Evolutionary conservation across 2,113 vertebrate species (phyloP), one percentile per base, ranked within the genome.

Genomic region (Catharus minimus): DNA sequence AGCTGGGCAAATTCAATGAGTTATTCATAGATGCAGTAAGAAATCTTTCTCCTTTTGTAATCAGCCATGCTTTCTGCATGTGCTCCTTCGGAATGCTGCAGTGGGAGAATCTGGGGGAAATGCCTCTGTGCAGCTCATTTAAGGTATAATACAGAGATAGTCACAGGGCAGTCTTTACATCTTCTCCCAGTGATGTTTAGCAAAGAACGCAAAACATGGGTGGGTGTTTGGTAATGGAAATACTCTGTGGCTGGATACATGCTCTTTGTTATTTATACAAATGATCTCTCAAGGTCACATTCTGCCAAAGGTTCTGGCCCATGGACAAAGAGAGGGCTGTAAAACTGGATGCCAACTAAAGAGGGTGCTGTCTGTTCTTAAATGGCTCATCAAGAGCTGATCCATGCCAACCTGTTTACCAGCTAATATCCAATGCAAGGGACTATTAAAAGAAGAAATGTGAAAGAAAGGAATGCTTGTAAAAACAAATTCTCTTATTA

Each of bases 351-450:
- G 36, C 43, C 22, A 77, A 7, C 58, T 66, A 88, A 79, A 82
- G 88, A 88, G 65, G n/a, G 57, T 78, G 67, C 72, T 95, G 15
- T 88, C 81, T 95, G 26, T 84, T 89, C 60, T 80, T 61, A 81
- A 75, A 80, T 75, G 36, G 15, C 21, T n/a, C 43, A 43, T 28
- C 43, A 49, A 9, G 26, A 82, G 18, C 26, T 67, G 36, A 44
- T 78, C 27, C 13, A 13, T 49, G 30, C 15, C 28, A 50, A 17
- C 11, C 8, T 57, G 20, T 44, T 82, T 41, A 27, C 4, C 14
- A 39, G 36, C 5, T 72, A 75, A n/a, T 14, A 43, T 6, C 5
- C 4, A 58, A 15, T 24, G 6, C 14, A 33, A 52, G 9, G 22
- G 46, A 36, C 6, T 22, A 33, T 52, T 41, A n/a, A 58, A 64